Conservation (phyloP, 2,888 invertebrate genomes). For the Chirona hameri region DNA sequence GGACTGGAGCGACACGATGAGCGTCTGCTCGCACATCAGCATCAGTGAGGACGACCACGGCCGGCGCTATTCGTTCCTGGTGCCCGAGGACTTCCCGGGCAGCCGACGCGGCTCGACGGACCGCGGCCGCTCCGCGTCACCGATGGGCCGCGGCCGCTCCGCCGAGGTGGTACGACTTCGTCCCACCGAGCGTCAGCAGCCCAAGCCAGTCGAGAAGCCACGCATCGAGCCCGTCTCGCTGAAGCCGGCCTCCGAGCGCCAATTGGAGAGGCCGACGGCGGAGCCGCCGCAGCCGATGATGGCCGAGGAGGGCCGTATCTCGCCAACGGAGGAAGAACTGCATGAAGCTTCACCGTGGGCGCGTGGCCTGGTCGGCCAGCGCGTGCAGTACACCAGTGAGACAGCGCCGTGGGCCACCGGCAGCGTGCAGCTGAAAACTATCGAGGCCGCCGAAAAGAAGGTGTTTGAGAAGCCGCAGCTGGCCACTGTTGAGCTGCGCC, state of each 20-base stretch:
- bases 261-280: neutral
- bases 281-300: no score
- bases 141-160: neutral
- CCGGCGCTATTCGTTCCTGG: neutral
- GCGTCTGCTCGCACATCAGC: constrained; percentile 25
- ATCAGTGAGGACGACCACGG: constrained; percentile 14
- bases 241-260: neutral
- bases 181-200: neutral
- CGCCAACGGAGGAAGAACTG: neutral
- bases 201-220: neutral
- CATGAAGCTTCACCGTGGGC: constrained; percentile 3
- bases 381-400: neutral
- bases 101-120: constrained; percentile 28
- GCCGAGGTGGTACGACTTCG: neutral
- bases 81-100: constrained; percentile 31
- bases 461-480: neutral
- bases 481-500: neutral
- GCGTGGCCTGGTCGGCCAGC: neutral
- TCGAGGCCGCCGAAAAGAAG: neutral
- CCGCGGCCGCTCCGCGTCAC: neutral
- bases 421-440: neutral
- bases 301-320: neutral
- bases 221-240: neutral
- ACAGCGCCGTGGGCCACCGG: constrained; percentile 7
- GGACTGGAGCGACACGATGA: constrained; percentile 7